Conservation (phyloP, 1,140 invertebrate species). For the Drosophila ambigua region DNA sequence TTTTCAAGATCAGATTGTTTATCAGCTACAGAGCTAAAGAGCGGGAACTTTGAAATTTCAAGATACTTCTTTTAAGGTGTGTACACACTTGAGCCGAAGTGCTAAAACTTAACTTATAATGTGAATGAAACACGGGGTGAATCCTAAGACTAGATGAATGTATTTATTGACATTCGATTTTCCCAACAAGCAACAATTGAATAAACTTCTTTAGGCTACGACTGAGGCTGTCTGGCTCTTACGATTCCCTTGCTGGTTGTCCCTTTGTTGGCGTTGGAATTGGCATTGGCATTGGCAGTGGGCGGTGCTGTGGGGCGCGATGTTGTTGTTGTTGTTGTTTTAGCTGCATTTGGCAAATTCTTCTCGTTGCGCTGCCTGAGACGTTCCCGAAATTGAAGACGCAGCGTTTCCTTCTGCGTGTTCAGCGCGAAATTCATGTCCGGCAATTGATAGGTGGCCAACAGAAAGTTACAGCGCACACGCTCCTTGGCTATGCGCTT, state of each 20-base stretch:
- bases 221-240: background rate
- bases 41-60: too few species aligned
- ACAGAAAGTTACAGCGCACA: conserved; percentile 63
- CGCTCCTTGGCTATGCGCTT: conserved; percentile 56
- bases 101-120: too few species aligned
- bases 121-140: too few species aligned
- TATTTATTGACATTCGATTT: too few species aligned
- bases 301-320: too few species aligned
- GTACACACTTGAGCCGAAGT: too few species aligned
- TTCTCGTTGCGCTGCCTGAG: conserved; percentile 34
- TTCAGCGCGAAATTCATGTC: conserved; percentile 64
- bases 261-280: background rate
- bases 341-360: background rate
- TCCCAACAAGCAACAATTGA: too few species aligned
- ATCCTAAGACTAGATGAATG: too few species aligned
- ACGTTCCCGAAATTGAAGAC: conserved; percentile 48
- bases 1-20: too few species aligned
- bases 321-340: background rate
- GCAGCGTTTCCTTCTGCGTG: conserved; percentile 21
- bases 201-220: background rate
- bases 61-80: too few species aligned
- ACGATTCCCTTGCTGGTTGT: conserved; percentile 5
- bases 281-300: background rate
- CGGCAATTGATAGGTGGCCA: conserved; percentile 63
- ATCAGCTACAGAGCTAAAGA: too few species aligned